Base-by-base conservation (phyloP, 2,797 vertebrate genomes). In the Allobates femoralis region DNA sequence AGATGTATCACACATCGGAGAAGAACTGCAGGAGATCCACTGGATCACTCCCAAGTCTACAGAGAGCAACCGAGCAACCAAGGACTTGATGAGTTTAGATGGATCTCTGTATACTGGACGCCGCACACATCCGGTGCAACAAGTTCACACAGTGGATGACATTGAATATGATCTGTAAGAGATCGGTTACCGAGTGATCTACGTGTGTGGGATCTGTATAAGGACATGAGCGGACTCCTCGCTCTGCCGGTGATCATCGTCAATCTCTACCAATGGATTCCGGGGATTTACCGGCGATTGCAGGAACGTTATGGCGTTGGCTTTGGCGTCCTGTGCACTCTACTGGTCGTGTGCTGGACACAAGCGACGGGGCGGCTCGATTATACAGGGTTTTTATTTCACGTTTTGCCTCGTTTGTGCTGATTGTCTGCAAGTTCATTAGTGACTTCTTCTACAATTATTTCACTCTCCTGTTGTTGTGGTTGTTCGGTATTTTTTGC, bases 391-490 rank as follows among this genome's bases (percentile, higher is more conserved):
- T 21, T 10, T 21, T 10, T 5, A 2, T 34, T 32, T 58, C 53
- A 3, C 21, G 16, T 15, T 23, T 28, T 14, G 60, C 30, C 41
- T 51, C 26, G 7, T n/a, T 5, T 67, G 1, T 21, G 30, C 5
- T 75, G 16, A 30, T 21, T 10, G 21, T 80, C 23, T 50, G 1
- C 62, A 41, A 41, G 0, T 5, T 66, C 2, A 28, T 86, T 41
- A 60, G 46, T 28, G 41, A 23, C 10, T 64, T 86, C 14, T 66
- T 73, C 50, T 81, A 23, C 7, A 51, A 50, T 12, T 28, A 58
- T 34, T n/a, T 66, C 64, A 76, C 46, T 0, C 37, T 86, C 3
- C 26, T 81, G 23, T 23, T 86, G 32, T n/a, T 86, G 2, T 86
- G 79, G 79, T 3, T n/a, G 15, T 62, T 86, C 21, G 30, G 55